Evolutionary conservation across 2,797 vertebrate species (phyloP).

Genomic region (Meda fulgida): DNA sequence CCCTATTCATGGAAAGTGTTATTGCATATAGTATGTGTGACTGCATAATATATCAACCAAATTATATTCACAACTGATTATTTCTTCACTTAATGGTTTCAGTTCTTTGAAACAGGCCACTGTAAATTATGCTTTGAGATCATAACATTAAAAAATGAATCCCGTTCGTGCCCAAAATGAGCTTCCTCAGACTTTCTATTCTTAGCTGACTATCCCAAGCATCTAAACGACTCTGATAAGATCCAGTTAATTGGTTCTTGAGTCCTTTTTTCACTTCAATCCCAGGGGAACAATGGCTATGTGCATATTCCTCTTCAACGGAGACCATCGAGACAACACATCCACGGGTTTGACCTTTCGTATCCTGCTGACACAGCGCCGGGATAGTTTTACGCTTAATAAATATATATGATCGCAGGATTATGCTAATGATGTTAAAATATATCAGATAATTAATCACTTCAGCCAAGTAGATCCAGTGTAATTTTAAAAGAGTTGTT

Average conservation of each 20-base stretch:
- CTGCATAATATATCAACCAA: conserved; percentile 35
- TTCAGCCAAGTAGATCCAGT: conserved; percentile 5
- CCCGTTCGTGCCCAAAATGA: conserved; percentile 51
- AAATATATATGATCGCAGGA: conserved; percentile 31
- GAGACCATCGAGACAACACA: conserved; percentile 40
- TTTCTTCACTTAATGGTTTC: neutral
- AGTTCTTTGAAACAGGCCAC: conserved; percentile 41
- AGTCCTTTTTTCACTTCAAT: conserved; percentile 18
- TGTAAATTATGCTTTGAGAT: conserved; percentile 16
- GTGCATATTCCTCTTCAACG: conserved; percentile 36
- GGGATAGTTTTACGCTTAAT: conserved; percentile 8
- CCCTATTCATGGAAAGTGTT: neutral
- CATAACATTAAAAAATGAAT: neutral
- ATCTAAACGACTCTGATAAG: conserved; percentile 53
- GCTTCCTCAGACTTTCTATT: conserved; percentile 45
- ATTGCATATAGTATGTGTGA: neutral
- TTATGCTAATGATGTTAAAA: conserved; percentile 43
- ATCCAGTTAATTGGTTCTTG: conserved; percentile 56
- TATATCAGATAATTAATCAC: conserved; percentile 35
- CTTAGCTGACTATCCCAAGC: conserved; percentile 37
- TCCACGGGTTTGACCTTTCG: conserved; percentile 52
- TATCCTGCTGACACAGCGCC: neutral
- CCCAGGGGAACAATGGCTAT: conserved; percentile 36
- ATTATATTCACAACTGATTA: conserved; percentile 35
- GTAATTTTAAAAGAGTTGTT: conserved; percentile 7